Evolutionary conservation across 1,140 invertebrate species (phyloP).

Genomic region (Atta cephalotes): DNA sequence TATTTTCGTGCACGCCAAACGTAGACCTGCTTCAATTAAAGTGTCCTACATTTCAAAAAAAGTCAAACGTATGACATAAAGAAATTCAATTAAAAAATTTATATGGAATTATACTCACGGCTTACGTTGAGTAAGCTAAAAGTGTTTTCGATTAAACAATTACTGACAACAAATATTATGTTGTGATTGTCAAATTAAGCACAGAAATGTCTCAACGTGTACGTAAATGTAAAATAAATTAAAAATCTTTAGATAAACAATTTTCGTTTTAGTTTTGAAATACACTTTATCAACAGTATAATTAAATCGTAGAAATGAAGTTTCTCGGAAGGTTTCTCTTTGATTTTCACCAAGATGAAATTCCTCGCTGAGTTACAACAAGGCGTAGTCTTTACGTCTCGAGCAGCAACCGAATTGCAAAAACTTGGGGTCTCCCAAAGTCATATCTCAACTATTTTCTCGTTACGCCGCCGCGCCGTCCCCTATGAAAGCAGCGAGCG

Average conservation of each 20-base stretch:
- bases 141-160: constrained; percentile 5
- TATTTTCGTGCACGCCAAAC: not conserved
- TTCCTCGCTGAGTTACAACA: constrained; percentile 2
- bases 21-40: constrained; percentile 5
- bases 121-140: not conserved
- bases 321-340: constrained; percentile 43
- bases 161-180: not conserved
- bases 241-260: constrained; percentile 22
- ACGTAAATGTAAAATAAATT: constrained; percentile 29
- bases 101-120: not conserved
- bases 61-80: not conserved
- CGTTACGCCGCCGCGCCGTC: not conserved
- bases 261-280: not conserved
- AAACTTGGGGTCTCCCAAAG: constrained; percentile 37
- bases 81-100: constrained; percentile 18
- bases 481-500: not conserved
- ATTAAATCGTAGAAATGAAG: constrained; percentile 48
- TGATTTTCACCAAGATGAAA: constrained; percentile 40
- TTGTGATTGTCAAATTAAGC: not conserved
- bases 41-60: not conserved
- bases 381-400: not conserved
- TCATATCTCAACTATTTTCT: constrained; percentile 51
- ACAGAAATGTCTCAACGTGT: not conserved
- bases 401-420: constrained; percentile 19
- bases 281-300: constrained; percentile 22